Evolutionary conservation across 2,888 invertebrate species (phyloP), one percentile per base, ranked within the genome.

Genomic region (Acanthococcus lagerstroemiae): DNA sequence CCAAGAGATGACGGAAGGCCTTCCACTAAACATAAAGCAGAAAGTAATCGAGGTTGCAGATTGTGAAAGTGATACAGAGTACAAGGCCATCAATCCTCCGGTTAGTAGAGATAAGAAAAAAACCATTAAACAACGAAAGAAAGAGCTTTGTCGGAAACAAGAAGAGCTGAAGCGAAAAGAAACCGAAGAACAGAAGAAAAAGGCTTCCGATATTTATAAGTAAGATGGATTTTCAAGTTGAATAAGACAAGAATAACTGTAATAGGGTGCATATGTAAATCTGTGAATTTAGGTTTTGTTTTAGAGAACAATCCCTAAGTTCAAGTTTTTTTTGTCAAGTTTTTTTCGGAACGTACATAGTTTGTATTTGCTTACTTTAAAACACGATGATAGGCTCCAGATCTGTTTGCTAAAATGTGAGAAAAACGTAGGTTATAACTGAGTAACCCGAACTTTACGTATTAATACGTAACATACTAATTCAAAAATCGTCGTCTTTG

Each of bases 121-220:
- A 74, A 84, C 86, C 57, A 79, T 82, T 71, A 82, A 85, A 72
- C 82, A 85, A 44, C 80, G 86, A 52, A 81, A 85, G 72, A 88
- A 86, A 73, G 85, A 86, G 75, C 82, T 80, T 69, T 86, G 86
- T 75, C 79, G 82, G 60, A 77, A 75, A 70, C 68, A 73, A 63
- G 72, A 78, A 48, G 73, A 80, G 3, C 71, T 76, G 0, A 79
- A 82, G 73, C 77, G 75, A 69, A 78, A 79, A 69, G 72, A 79
- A n/a, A 72, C 76, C 58, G 84, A 83, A 75, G 72, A 84, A 17
- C 83, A 88, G 67, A 89, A 87, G 74, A 86, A 83, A 76, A 89
- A 89, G 77, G 78, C 84, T 9, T 82, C 86, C 0, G 90, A 90
- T 76, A 77, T 90, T 60, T 85, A 87, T 72, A 85, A 82, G 84